Conservation (phyloP, 2,888 invertebrate genomes). For the Cheilosia scutellata region DNA sequence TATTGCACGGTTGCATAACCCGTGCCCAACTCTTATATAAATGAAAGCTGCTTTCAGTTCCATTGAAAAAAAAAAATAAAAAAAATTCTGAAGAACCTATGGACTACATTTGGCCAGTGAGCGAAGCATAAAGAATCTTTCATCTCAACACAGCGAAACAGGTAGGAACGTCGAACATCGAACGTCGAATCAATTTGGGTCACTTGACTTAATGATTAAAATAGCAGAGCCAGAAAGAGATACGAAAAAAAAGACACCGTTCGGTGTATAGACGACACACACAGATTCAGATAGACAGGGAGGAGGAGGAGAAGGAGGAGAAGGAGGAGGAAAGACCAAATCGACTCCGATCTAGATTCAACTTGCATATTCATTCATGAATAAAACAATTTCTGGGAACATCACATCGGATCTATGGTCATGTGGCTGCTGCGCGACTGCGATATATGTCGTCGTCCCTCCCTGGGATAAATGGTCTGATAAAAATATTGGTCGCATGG, state of each 20-base stretch:
- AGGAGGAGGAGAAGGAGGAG: background rate
- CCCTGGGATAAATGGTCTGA: conserved; percentile 59
- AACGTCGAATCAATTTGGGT: conserved; percentile 72
- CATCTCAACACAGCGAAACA: conserved; percentile 33
- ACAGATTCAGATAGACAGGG: background rate
- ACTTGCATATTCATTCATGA: conserved; percentile 75
- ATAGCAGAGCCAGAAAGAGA: conserved; percentile 73
- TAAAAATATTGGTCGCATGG: conserved; percentile 70
- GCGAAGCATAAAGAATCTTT: conserved; percentile 13
- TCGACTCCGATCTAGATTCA: conserved; percentile 70
- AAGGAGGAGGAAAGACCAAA: background rate
- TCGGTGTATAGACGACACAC: conserved; percentile 9
- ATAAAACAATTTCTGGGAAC: conserved; percentile 73
- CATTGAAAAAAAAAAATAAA: conserved; percentile 16
- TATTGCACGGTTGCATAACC: conserved; percentile 57
- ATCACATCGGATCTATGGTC: conserved; percentile 74
- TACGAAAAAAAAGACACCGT: conserved; percentile 38
- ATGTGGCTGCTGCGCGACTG: conserved; percentile 60
- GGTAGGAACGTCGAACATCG: conserved; percentile 53
- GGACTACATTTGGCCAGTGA: conserved; percentile 21
- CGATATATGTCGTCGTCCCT: conserved; percentile 35
- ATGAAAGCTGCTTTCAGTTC: conserved; percentile 23
- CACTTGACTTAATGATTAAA: conserved; percentile 76
- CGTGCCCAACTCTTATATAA: background rate
- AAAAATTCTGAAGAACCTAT: conserved; percentile 11